Conservation (phyloP, 2,888 invertebrate species). For the Beris morrisii region DNA sequence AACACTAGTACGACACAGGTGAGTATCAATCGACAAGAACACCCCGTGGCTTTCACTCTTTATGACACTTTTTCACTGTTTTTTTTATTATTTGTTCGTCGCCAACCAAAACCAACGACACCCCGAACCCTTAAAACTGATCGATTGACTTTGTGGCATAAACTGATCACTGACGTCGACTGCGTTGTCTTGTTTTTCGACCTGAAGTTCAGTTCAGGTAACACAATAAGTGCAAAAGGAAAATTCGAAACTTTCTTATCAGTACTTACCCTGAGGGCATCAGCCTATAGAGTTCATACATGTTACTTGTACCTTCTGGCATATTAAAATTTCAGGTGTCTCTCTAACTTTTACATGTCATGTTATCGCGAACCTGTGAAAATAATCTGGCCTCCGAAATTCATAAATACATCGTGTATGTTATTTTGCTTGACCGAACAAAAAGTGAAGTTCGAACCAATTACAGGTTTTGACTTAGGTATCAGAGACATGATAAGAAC, state of each 20-base stretch:
- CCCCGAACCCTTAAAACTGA: not conserved
- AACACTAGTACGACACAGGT: not conserved
- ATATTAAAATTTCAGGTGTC: constrained; percentile 3
- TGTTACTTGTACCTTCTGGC: constrained; percentile 2
- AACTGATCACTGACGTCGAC: constrained; percentile 4
- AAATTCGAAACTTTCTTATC: constrained; percentile 17
- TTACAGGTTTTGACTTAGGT: constrained; percentile 24
- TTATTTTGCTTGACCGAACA: not conserved
- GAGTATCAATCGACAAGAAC: not conserved
- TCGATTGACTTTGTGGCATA: constrained; percentile 5
- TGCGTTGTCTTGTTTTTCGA: not conserved
- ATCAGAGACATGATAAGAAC: not conserved
- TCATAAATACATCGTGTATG: not conserved
- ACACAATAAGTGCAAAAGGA: not conserved
- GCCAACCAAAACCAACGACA: not conserved
- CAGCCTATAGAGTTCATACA: constrained; percentile 9
- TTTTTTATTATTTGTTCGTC: too few species aligned
- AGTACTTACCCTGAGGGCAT: constrained; percentile 7
- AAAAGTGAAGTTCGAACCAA: constrained; percentile 11
- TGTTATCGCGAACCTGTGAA: not conserved
- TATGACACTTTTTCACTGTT: constrained; percentile 2
- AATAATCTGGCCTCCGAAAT: constrained; percentile 1
- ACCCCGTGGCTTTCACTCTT: not conserved
- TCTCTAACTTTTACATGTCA: not conserved
- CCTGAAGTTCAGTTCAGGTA: not conserved